Conservation (phyloP, 2,113 vertebrate genomes). For the Solenodon paradoxus region DNA sequence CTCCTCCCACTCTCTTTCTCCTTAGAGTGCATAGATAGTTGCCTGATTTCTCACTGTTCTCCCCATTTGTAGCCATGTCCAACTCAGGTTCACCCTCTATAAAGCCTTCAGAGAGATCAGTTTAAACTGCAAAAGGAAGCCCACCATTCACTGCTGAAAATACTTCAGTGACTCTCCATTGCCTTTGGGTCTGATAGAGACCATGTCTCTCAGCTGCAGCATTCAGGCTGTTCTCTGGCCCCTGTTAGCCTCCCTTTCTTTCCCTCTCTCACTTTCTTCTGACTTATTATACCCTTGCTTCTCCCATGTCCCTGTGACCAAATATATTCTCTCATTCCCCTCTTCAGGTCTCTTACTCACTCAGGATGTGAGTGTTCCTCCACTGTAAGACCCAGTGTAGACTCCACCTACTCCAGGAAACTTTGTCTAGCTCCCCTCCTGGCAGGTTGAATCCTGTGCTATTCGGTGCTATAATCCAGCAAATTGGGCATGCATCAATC, state of each 20-base stretch:
- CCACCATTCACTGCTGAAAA: not conserved
- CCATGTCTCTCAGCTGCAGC: not conserved
- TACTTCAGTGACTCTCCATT: not conserved
- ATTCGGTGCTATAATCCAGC: not conserved
- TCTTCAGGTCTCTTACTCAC: not conserved
- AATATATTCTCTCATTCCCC: not conserved
- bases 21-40: not conserved
- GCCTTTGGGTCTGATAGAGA: not conserved
- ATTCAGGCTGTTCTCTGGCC: not conserved
- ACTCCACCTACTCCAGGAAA: not conserved
- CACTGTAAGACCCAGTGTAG: not conserved
- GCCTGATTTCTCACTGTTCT: not conserved
- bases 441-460: not conserved
- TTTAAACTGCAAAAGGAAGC: not conserved
- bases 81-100: not conserved
- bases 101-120: not conserved
- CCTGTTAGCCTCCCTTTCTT: not conserved
- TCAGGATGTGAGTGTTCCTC: not conserved
- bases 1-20: not conserved
- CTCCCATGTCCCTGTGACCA: not conserved
- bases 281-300: not conserved
- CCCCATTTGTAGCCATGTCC: not conserved
- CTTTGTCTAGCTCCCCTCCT: not conserved
- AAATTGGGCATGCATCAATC: rapidly evolving
- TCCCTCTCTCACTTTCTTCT: not conserved